Evolutionary conservation across 2,113 vertebrate species (phyloP).

Genomic region (Corydoras maculifer): DNA sequence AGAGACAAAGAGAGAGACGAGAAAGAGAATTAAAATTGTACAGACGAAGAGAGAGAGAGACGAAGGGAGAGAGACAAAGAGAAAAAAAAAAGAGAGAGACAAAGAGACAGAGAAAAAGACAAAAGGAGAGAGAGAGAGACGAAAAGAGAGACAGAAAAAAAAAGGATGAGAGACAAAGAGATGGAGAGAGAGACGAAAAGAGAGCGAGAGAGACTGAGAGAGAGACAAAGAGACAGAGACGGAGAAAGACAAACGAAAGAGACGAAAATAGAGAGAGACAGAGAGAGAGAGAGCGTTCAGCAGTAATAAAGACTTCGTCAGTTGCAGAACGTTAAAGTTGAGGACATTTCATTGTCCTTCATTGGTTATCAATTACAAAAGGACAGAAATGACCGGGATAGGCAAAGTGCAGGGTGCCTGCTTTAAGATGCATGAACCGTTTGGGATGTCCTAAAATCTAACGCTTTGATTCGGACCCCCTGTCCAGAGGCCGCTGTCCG

Average conservation of each 20-base stretch:
- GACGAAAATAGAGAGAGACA: too few relatives aligned
- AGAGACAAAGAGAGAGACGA: too few relatives aligned
- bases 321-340: conserved; percentile 18
- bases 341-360: conserved; percentile 5
- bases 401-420: background rate
- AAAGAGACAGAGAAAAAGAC: too few relatives aligned
- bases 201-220: background rate
- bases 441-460: background rate
- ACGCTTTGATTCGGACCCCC: too few relatives aligned
- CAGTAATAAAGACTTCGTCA: conserved; percentile 8
- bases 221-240: conserved; percentile 3
- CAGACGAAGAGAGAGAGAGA: too few relatives aligned
- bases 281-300: conserved; percentile 1
- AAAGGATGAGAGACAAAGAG: too few relatives aligned
- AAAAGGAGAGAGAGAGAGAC: too few relatives aligned
- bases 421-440: background rate
- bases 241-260: background rate
- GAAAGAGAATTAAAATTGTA: too few relatives aligned
- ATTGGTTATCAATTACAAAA: conserved; percentile 20
- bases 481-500: conserved; percentile 42
- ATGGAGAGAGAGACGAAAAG: too few relatives aligned
- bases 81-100: too few relatives aligned
- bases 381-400: background rate
- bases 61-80: too few relatives aligned
- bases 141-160: too few relatives aligned